Evolutionary conservation across 2,888 invertebrate genomes (phyloP), one percentile per base, ranked within the genome.

Genomic region (Xylota sylvarum): DNA sequence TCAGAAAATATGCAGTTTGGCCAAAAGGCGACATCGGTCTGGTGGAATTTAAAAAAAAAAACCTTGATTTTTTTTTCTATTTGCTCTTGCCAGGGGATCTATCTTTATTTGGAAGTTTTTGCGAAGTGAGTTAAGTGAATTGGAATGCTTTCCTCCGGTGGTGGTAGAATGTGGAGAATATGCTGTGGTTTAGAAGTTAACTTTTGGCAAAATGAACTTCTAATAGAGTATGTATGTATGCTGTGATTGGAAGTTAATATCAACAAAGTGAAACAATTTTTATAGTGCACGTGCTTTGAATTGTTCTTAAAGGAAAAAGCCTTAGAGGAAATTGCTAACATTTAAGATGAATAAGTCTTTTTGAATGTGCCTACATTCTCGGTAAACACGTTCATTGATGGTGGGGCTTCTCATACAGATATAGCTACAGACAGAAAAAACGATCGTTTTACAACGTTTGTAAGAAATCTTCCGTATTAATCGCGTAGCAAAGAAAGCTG

Each of bases 11-110:
- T 43, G 43, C 43, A 62, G 62, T 19, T 69, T 62, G 23, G 40
- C 32, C 60, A 70, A 14, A 55, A n/a, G 32, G 27, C 52, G 14
- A 60, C 52, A 43, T 17, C 5, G 48, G 14, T 14, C 5, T 70
- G 60, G 62, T 52, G 69, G 32, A 78, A 69, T 77, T 69, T 58
- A 27, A 50, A 67, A 50, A 48, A 32, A 10, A 6, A 17, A 23
- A 52, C n/a, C n/a, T n/a, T n/a, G n/a, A n/a, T n/a, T n/a, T n/a
- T 65, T 50, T 14, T 56, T n/a, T 40, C 0, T 43, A n/a, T 43
- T 43, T 14, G 4, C 6, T 14, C 4, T 46, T 50, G 17, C 14
- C n/a, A 17, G 48, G 23, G 19, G 12, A 52, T 62, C 17, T 17
- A 62, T 69, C 62, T 78, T 48, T 69, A 23, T 48, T 67, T 65